Conservation (phyloP, 2,888 invertebrate genomes). For the Phortica okadai region DNA sequence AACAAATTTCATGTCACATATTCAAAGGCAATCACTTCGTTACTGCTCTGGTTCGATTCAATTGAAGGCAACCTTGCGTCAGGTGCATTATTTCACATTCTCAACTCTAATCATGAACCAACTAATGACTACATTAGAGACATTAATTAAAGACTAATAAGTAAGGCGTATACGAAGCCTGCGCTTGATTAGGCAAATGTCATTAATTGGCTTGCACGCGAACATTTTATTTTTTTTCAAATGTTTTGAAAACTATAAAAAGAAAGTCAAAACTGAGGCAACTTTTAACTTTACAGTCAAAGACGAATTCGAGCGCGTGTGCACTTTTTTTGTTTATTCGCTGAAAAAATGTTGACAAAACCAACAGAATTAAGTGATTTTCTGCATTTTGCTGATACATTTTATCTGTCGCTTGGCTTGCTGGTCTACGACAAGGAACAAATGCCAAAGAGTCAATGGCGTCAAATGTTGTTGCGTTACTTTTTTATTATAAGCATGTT, state of each 20-base stretch:
- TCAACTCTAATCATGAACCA: too few species aligned
- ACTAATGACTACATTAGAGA: not conserved
- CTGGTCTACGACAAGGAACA: constrained; percentile 4
- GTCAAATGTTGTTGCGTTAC: not conserved
- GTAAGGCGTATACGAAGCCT: constrained; percentile 3
- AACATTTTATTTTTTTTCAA: too few species aligned
- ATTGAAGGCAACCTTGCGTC: too few species aligned
- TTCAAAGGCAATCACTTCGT: too few species aligned
- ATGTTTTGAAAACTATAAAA: too few species aligned
- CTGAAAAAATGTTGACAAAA: not conserved
- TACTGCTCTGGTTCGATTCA: too few species aligned
- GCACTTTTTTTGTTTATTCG: not conserved
- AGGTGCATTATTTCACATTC: too few species aligned
- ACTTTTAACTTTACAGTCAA: too few species aligned
- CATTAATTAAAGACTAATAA: not conserved
- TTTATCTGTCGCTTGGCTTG: constrained; percentile 18
- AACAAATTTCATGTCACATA: too few species aligned
- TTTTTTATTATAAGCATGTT: constrained; percentile 47
- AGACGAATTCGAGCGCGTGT: not conserved
- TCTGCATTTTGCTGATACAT: constrained; percentile 8
- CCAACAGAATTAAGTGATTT: not conserved
- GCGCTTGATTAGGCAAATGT: not conserved
- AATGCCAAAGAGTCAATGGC: not conserved
- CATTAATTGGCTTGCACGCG: not conserved
- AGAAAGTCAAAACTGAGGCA: too few species aligned